These are phyloP conservation scores for Euura saliciscinereae DNA, from an alignment of 1,140 invertebrate species.

Conservation along the genomic window DNA sequence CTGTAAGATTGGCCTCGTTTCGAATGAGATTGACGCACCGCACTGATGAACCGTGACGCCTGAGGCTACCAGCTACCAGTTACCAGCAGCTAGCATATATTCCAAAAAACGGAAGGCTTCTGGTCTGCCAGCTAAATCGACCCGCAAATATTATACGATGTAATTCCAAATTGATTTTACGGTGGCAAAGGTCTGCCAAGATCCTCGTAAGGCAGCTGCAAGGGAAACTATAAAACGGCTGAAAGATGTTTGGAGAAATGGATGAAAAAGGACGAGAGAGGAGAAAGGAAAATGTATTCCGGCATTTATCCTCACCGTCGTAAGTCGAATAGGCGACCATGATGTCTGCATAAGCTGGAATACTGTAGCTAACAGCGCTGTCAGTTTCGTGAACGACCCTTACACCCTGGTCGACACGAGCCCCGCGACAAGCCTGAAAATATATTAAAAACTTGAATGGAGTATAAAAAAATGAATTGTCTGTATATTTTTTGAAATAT, in stretches of 20 bases:
- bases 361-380: conserved; percentile 53
- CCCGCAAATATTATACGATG: background rate
- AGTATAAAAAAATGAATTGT: too few species aligned
- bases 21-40: background rate
- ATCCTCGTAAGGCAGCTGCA: too few species aligned
- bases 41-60: background rate
- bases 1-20: conserved; percentile 12
- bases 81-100: too few species aligned
- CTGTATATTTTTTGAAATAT: too few species aligned
- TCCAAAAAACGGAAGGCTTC: background rate
- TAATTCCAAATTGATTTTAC: background rate
- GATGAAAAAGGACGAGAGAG: too few species aligned
- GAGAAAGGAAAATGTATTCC: too few species aligned
- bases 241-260: too few species aligned
- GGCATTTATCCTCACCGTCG: conserved; percentile 58
- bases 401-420: conserved; percentile 56
- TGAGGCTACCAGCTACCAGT: background rate
- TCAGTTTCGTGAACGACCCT: conserved; percentile 30
- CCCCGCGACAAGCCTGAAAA: conserved; percentile 65
- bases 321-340: conserved; percentile 75
- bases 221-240: too few species aligned
- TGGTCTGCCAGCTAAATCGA: background rate
- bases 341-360: conserved; percentile 75
- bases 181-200: background rate
- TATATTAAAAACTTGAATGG: background rate